Evolutionary conservation across 2,888 invertebrate species (phyloP).

Genomic region (Phymatocera aterrima): DNA sequence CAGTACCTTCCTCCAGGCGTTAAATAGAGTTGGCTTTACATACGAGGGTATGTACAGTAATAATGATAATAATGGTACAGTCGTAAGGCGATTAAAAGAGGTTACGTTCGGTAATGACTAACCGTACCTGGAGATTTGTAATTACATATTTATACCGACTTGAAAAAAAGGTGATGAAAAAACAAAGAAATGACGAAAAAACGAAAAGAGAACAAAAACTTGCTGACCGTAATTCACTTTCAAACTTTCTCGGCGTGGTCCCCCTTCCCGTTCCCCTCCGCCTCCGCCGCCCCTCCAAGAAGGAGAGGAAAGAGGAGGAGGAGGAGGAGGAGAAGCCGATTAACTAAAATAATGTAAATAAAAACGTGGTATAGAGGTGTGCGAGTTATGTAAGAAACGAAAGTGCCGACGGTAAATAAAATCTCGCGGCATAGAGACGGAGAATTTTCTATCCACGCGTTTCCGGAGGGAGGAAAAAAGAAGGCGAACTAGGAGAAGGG

Average conservation of each 20-base stretch:
- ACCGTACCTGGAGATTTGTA: not conserved
- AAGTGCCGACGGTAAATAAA: not conserved
- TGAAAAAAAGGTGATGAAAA: not conserved
- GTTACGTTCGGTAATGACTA: constrained; percentile 4
- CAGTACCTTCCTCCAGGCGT: too few species aligned
- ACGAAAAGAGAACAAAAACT: not conserved
- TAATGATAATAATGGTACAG: not conserved
- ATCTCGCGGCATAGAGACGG: not conserved
- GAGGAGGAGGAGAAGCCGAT: constrained; percentile 3
- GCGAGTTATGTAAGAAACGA: constrained; percentile 37
- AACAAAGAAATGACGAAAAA: not conserved
- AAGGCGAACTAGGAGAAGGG: not conserved
- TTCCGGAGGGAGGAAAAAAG: too few species aligned
- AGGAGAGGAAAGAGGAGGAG: not conserved
- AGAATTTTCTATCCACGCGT: too few species aligned
- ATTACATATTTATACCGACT: constrained; percentile 1
- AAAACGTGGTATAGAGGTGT: too few species aligned
- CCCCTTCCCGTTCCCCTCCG: too few species aligned
- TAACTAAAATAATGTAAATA: constrained; percentile 46
- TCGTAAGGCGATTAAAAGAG: not conserved
- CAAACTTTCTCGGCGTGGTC: too few species aligned
- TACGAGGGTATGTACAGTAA: not conserved
- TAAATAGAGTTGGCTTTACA: not conserved
- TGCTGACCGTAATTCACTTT: constrained; percentile 47
- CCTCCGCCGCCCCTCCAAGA: not conserved